Conservation (phyloP, 2,888 invertebrate genomes). For the Dryococelus australis region DNA sequence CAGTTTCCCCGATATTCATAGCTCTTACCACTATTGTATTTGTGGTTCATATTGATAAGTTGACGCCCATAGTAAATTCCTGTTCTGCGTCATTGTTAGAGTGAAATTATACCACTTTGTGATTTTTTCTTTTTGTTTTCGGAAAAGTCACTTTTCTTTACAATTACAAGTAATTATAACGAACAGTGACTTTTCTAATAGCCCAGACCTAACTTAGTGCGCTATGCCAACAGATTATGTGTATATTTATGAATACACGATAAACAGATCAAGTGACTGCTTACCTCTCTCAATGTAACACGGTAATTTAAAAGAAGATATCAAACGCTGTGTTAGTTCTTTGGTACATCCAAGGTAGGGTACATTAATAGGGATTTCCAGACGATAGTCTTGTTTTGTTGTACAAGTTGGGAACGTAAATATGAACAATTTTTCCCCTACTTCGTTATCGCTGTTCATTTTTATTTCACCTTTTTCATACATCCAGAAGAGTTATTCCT, state of each 20-base stretch:
- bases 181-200: too few relatives aligned
- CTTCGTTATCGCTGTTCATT: background rate
- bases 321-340: conserved; percentile 71
- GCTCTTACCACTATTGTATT: too few relatives aligned
- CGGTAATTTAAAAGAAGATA: conserved; percentile 73
- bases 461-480: background rate
- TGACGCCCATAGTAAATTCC: too few relatives aligned
- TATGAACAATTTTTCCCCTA: conserved; percentile 54
- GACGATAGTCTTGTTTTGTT: conserved; percentile 62
- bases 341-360: conserved; percentile 66
- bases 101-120: too few relatives aligned
- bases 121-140: too few relatives aligned
- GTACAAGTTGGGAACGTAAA: conserved; percentile 68
- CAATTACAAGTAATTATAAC: background rate
- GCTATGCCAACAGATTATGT: too few relatives aligned
- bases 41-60: too few relatives aligned
- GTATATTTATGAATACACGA: background rate
- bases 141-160: too few relatives aligned
- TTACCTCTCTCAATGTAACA: conserved; percentile 72
- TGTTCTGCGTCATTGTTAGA: too few relatives aligned
- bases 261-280: background rate
- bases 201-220: too few relatives aligned
- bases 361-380: conserved; percentile 69
- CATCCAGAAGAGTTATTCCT: too few relatives aligned
- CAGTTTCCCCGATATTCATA: too few relatives aligned